Base-by-base conservation (phyloP, 2,888 invertebrate species). In the Platerodrilus igneus region DNA sequence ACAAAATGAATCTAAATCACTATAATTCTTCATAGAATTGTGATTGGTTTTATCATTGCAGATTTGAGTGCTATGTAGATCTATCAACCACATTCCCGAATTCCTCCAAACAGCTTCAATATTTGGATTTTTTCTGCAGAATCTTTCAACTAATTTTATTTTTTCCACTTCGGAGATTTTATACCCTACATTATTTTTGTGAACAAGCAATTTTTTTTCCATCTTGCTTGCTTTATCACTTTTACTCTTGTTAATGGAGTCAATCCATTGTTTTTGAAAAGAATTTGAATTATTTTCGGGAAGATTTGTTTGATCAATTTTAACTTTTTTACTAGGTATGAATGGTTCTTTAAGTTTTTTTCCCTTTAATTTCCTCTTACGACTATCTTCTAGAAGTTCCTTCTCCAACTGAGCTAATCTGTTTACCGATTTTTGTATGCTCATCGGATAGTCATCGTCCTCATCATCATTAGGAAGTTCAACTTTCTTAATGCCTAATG, bases 401-500 rank as follows among this genome's bases (percentile, higher is more conserved):
- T 63, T 50, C 28, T 68, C 67, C 44, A 67, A 66, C 44, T 63
- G 60, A 0, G 62, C 54, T 16, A 68, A 41, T 4, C 61, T 40
- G 31, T 62, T 64, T 0, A 63, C 59, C 1, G 66, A 61, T 46
- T 58, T 58, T 20, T 56, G 56, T 7, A 66, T 36, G 31, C 57
- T 60, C 4, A 53, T 59, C 18, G 60, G 56, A 17, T 54, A 45
- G 10, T 54, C 51, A 13, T 59, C 53, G n/a, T 53, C 43, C 28
- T 55, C 42, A 13, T 59, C 53, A n/a, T 53, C 43, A 28, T 55
- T 42, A 3, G 66, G 65, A 13, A 69, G 56, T 2, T 67, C 65
- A 37, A 80, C 63, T 41, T 69, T 67, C 47, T 76, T 75, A 1
- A 81, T 68, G 1, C 78, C 80, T 7, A 86, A 64, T 0, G 88